Conservation (phyloP, 64 coral and sea anemone genomes). For the Dendronephthya gigantea region DNA sequence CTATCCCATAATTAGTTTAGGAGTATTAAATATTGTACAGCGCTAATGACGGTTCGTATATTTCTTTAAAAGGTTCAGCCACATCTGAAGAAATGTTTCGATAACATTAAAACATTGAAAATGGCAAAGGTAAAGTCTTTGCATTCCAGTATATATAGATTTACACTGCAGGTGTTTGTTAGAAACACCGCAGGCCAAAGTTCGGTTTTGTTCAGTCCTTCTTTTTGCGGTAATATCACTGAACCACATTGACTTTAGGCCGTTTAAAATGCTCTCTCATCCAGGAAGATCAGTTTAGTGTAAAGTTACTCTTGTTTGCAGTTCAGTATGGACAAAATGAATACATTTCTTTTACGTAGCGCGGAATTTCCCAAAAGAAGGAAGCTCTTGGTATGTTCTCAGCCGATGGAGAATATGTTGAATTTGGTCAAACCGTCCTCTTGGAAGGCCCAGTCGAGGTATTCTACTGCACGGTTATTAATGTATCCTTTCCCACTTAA, state of each 20-base stretch:
- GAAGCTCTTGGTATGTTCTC: constrained; percentile 97
- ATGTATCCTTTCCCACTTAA: too few species aligned
- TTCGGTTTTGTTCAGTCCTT: too few species aligned
- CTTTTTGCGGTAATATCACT: too few species aligned
- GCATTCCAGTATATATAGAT: too few species aligned
- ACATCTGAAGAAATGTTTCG: constrained; percentile 97
- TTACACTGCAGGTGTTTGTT: too few species aligned
- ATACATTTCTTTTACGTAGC: constrained; percentile 17
- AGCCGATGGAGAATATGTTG: constrained; percentile 94
- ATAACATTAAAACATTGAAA: constrained; percentile 94
- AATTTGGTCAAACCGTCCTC: constrained; percentile 91
- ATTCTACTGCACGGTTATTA: neutral
- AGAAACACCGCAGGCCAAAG: too few species aligned
- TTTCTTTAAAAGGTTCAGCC: constrained; percentile 64
- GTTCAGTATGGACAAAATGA: too few species aligned
- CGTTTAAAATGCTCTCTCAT: too few species aligned
- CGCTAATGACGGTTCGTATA: neutral
- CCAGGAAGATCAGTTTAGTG: too few species aligned
- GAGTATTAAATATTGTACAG: neutral
- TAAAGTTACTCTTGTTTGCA: too few species aligned
- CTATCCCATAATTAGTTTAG: too few species aligned
- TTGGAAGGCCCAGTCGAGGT: constrained; percentile 98
- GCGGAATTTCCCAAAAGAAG: constrained; percentile 96
- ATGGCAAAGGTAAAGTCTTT: constrained; percentile 62
- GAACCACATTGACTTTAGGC: too few species aligned